phyloP scores from a whole-genome alignment of 2,888 invertebrate species.

The Callimorpha dominula region DNA sequence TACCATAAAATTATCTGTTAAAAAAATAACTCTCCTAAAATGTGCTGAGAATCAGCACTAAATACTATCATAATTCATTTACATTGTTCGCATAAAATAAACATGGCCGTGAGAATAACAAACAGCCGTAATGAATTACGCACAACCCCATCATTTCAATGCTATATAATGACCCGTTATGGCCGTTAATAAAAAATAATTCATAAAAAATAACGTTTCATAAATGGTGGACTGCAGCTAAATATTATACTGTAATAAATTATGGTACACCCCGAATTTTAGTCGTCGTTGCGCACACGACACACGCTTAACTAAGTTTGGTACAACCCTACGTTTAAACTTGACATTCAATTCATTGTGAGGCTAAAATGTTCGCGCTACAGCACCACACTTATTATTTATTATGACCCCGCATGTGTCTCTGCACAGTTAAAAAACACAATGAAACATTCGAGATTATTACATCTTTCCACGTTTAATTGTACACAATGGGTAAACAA shows the following conservation, averaged over 20 bases:
- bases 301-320: constrained; percentile 76
- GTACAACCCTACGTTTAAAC: constrained; percentile 83
- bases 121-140: constrained; percentile 77
- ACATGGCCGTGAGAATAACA: constrained; percentile 79
- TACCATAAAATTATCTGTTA: not conserved
- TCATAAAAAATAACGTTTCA: constrained; percentile 76
- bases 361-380: constrained; percentile 71
- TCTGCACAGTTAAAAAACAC: constrained; percentile 76
- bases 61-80: constrained; percentile 26
- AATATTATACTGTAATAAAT: constrained; percentile 86
- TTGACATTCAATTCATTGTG: constrained; percentile 82
- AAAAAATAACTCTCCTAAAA: constrained; percentile 1
- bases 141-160: constrained; percentile 76
- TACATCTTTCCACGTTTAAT: constrained; percentile 85
- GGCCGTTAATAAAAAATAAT: constrained; percentile 81
- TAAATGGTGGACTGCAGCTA: constrained; percentile 82
- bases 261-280: constrained; percentile 84
- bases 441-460: constrained; percentile 84
- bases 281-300: constrained; percentile 74
- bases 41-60: constrained; percentile 17
- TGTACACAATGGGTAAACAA: constrained; percentile 84
- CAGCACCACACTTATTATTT: constrained; percentile 71
- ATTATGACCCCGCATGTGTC: constrained; percentile 83
- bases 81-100: constrained; percentile 54
- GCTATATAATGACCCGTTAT: constrained; percentile 80